phyloP scores from a whole-genome alignment of 2,113 vertebrate genomes.

The Brachypteracias leptosomus region DNA sequence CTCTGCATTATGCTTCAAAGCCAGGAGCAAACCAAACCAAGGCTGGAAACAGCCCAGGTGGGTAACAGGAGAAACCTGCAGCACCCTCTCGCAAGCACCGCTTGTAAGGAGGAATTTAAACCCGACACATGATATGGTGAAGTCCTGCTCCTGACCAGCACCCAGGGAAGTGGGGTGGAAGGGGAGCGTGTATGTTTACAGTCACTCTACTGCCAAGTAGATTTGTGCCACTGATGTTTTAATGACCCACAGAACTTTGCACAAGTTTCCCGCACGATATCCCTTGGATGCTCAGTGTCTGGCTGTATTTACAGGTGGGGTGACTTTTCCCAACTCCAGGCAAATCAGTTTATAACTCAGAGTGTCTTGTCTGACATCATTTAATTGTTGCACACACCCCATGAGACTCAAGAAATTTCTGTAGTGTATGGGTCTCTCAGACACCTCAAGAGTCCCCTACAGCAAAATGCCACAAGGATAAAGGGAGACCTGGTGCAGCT shows the following conservation, averaged over 20 bases:
- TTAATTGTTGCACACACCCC: neutral
- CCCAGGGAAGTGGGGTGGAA: neutral
- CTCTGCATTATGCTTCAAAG: neutral
- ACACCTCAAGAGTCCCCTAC: no score
- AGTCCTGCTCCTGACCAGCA: neutral
- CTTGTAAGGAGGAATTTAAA: neutral
- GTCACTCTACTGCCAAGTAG: neutral
- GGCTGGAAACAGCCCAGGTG: neutral
- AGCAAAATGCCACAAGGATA: neutral
- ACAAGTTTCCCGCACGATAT: rapidly evolving
- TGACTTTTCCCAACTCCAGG: neutral
- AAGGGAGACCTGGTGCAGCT: neutral
- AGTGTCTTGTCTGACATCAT: neutral
- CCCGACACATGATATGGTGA: rapidly evolving
- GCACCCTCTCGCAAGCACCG: neutral
- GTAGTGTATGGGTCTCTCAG: rapidly evolving
- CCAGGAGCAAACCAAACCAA: neutral
- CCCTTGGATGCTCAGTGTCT: neutral
- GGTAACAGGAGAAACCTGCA: neutral
- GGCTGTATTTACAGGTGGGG: neutral
- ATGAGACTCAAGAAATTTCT: neutral
- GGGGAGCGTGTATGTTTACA: neutral
- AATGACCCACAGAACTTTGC: rapidly evolving
- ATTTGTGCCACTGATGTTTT: neutral
- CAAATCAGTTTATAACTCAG: neutral